Percentiles rank a stretch among this genome's conserved stretches.
These are phyloP conservation scores for Halcyon malimbica DNA, from an alignment of 2,113 vertebrate genomes.

Conservation along the genomic window DNA sequence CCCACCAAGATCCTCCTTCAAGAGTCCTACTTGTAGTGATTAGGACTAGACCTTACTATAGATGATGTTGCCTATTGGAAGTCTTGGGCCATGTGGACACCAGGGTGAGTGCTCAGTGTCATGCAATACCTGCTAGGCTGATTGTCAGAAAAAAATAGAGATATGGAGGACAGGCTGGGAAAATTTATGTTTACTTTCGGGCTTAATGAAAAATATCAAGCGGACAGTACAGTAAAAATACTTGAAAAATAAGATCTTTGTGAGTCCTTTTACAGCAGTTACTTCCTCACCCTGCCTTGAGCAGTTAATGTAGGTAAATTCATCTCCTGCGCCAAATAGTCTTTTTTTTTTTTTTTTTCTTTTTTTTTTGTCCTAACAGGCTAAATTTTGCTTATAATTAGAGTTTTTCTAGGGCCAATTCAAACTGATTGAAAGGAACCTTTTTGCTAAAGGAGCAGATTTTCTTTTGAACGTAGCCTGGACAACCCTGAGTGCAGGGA, in stretches of 20 bases:
- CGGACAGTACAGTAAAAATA: neutral
- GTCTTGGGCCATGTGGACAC: neutral
- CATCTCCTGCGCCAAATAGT: neutral
- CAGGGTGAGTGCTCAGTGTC: neutral
- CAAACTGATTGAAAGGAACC: neutral
- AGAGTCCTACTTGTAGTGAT: fast-evolving
- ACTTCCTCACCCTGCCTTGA: neutral
- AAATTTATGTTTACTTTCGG: neutral
- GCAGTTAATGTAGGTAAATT: neutral
- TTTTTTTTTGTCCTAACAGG: neutral
- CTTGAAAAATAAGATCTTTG: neutral
- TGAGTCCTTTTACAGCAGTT: neutral
- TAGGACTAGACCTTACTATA: neutral
- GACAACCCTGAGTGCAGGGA: neutral
- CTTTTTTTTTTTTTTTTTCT: neutral
- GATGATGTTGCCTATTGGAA: neutral
- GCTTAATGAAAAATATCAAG: neutral
- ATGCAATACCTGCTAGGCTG: neutral
- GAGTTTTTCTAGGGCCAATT: neutral
- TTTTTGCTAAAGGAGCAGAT: neutral
- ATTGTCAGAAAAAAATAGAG: neutral
- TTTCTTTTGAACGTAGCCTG: neutral
- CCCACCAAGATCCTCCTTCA: neutral
- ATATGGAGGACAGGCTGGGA: neutral
- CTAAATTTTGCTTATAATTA: neutral